Evolutionary conservation across 2,797 vertebrate genomes (phyloP), one percentile per base, ranked within the genome.

Genomic region (Anabas testudineus): DNA sequence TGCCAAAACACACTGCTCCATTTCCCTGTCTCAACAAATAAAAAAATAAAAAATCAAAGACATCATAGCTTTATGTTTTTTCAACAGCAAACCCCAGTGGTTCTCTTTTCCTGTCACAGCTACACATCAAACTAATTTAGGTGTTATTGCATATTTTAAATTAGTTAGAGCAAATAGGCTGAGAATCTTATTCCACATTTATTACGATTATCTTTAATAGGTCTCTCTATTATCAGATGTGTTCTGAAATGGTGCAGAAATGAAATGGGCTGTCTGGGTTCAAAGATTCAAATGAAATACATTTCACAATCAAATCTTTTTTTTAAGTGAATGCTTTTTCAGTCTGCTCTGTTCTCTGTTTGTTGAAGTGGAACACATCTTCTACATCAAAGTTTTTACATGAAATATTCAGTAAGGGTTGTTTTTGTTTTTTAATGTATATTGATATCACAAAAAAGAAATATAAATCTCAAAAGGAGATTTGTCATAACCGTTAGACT

Each of bases 201-300:
- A 81, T 87, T 90, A 81, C 82, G 85, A 87, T 87, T 87, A 84
- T 90, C 81, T 81, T 85, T 88, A 86, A 88, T 84, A 67, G 82
- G 76, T 78, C 78, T 83, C 66, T 75, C 63, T 30, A 68, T 88
- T 83, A 85, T 86, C 18, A 51, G 73, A 71, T 72, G 60, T 81
- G 75, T 70, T 83, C 71, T 59, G 86, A 85, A 88, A 86, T 82
- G 82, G 82, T 74, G 68, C 15, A 64, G 74, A 84, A 88, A 89
- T 84, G 61, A 87, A 87, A 80, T 65, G 36, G 63, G 71, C 69
- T 51, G 74, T 71, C 71, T 7, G n/a, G 75, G 74, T 86, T 83
- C 61, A 71, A 57, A 84, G 82, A 87, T 88, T 86, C 78, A 83
- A 89, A 86, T 87, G 81, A 87, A 89, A 87, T 75, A 81, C 64